Evolutionary conservation across 2,888 invertebrate genomes (phyloP), one percentile per base, ranked within the genome.

Genomic region (Diplazon laetatorius): DNA sequence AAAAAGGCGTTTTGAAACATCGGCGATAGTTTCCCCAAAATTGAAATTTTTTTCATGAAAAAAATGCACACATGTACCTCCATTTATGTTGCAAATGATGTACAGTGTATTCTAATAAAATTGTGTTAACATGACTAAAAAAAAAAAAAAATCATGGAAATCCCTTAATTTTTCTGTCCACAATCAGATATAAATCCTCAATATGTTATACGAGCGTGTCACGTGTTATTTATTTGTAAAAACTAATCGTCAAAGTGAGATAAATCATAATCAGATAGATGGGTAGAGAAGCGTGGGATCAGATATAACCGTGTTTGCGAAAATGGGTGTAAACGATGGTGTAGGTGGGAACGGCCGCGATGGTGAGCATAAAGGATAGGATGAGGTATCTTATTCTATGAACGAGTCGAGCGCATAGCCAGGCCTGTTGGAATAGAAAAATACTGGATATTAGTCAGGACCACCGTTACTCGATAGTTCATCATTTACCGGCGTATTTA

Each of bases 381-480:
- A 89, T 85, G 5, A 87, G 84, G 84, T 87, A 88, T 88, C 88
- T 86, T 83, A 89, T 83, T 87, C 87, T 89, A 85, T 87, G 87
- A 85, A 87, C 85, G 81, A 84, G 83, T 80, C 85, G 87, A 86
- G 85, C 87, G 83, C 87, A 88, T 86, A 86, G 88, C 88, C 85
- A 85, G 89, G 87, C 90, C 91, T 91, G 91, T 89, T 85, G 85
- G 81, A 87, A 90, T 85, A 89, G 79, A 89, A 85, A 87, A 85
- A 78, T 75, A 80, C 78, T 76, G 66, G 73, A 73, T 78, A 63
- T 81, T 76, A 79, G 73, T 81, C 20, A 39, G 68, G 76, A 79
- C 68, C 55, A 75, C 63, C 57, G 63, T 46, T n/a, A 63, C 12
- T 42, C n/a, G 39, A 18, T 20, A 39, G 25, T 22, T n/a, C n/a